Base-by-base conservation (phyloP, 1,140 invertebrate genomes). In the Rhyzopertha dominica region DNA sequence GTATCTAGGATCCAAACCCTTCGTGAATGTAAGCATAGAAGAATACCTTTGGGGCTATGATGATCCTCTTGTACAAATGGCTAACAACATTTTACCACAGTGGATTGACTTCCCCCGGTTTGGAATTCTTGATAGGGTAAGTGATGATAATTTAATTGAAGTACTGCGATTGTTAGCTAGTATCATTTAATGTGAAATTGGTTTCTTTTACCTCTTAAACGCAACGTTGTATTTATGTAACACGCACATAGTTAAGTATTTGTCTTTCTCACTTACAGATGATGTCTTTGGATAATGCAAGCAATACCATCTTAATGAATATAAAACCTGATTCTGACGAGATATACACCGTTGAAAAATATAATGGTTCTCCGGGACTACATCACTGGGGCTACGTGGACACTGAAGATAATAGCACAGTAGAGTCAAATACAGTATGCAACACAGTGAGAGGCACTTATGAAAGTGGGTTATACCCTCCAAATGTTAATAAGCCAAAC, bases 11-110 rank as follows among this genome's bases (percentile, higher is more conserved):
- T 74, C 84, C 9, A 72, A 82, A 59, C 72, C 87, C 0, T 82
- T 95, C 56, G 69, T 82, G 18, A 76, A 79, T 1, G 56, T 87
- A 22, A 77, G 77, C 0, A 78, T 88, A 0, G 65, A 85, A 13
- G 81, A 94, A 3, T 79, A 89, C 44, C 65, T 93, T 2, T 95
- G 86, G 85, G 92, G 92, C 1, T 93, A 91, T 56, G 76, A 87
- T 2, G 89, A 94, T 63, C 69, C 74, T 2, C 53, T 91, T 1
- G 76, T 92, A 7, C 68, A 70, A 7, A 59, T 89, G 13, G 84
- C 83, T 0, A 78, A 80, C 44, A 74, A 66, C 2, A 60, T 88
- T 23, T 58, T 89, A 17, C 87, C 88, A 0, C 76, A 68, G 19
- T 83, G 83, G 70, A 79, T 85, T 31, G 69, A 85, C 50, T 91